These are phyloP conservation scores for Biston betularia DNA, from an alignment of 2,888 invertebrate species.

Conservation along the genomic window DNA sequence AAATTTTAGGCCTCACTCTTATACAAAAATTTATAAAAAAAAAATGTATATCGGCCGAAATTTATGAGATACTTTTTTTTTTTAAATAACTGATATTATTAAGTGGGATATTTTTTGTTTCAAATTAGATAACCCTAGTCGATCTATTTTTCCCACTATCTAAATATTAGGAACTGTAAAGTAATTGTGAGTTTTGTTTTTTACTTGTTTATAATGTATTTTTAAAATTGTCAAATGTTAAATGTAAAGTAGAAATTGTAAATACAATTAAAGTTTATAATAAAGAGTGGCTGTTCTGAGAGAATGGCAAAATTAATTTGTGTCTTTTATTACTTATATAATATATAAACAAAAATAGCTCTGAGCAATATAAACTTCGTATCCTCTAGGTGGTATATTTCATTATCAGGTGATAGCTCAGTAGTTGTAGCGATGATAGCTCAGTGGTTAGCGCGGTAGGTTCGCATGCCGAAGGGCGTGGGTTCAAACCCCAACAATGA, in stretches of 20 bases:
- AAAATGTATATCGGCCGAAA: constrained; percentile 70
- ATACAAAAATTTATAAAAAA: constrained; percentile 68
- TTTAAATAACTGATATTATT: constrained; percentile 39
- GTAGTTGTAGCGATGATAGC: too few relatives aligned
- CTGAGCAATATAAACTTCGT: too few relatives aligned
- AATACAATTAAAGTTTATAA: constrained; percentile 86
- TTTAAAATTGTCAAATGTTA: constrained; percentile 84
- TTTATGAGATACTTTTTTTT: constrained; percentile 77
- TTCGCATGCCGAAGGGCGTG: too few relatives aligned
- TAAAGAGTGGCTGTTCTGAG: constrained; percentile 82
- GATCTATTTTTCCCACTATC: constrained; percentile 73
- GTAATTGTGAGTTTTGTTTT: constrained; percentile 80
- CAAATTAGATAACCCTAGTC: constrained; percentile 83
- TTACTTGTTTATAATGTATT: constrained; percentile 84
- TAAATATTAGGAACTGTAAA: constrained; percentile 74
- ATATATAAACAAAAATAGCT: too few relatives aligned
- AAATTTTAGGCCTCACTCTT: constrained; percentile 70
- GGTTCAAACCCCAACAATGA: too few relatives aligned
- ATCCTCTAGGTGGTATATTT: too few relatives aligned
- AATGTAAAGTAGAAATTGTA: constrained; percentile 86
- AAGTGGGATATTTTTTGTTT: constrained; percentile 76
- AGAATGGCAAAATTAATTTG: constrained; percentile 68
- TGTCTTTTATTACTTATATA: constrained; percentile 4
- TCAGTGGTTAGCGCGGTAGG: too few relatives aligned
- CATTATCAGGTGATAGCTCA: too few relatives aligned